phyloP scores from a whole-genome alignment of 2,113 vertebrate genomes.

The Alectura lathami region DNA sequence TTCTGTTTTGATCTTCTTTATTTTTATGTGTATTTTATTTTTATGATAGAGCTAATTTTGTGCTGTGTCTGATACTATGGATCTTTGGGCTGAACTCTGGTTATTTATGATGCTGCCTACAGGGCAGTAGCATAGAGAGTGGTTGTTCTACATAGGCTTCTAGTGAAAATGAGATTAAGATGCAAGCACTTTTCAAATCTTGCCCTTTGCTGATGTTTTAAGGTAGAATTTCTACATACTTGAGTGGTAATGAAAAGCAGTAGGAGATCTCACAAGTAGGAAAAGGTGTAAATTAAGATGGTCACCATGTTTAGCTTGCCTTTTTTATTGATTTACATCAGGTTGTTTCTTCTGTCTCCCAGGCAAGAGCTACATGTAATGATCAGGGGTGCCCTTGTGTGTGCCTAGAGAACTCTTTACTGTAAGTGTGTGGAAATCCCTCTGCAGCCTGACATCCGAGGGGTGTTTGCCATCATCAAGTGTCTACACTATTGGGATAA shows the following conservation, averaged over 20 bases:
- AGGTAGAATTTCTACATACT: not conserved
- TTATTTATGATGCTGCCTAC: not conserved
- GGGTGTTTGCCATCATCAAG: not conserved
- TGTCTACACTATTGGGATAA: fast-evolving
- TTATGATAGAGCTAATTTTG: not conserved
- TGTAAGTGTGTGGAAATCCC: not conserved
- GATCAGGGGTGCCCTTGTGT: not conserved
- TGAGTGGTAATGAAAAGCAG: not conserved
- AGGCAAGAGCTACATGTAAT: not conserved
- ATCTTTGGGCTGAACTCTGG: not conserved
- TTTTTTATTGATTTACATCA: not conserved
- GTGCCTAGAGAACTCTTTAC: not conserved
- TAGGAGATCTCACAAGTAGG: not conserved
- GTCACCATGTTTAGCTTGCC: not conserved
- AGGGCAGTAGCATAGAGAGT: not conserved
- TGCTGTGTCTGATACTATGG: not conserved
- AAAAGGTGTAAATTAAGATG: not conserved
- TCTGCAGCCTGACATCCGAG: not conserved
- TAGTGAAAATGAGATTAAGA: not conserved
- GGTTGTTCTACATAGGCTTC: not conserved
- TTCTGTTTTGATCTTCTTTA: not conserved
- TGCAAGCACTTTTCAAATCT: not conserved
- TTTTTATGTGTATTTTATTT: not conserved
- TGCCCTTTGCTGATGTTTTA: not conserved
- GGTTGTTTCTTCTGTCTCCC: not conserved